These are phyloP conservation scores for Mactra quadrangularis DNA, from an alignment of 1,140 invertebrate genomes.

Conservation along the genomic window DNA sequence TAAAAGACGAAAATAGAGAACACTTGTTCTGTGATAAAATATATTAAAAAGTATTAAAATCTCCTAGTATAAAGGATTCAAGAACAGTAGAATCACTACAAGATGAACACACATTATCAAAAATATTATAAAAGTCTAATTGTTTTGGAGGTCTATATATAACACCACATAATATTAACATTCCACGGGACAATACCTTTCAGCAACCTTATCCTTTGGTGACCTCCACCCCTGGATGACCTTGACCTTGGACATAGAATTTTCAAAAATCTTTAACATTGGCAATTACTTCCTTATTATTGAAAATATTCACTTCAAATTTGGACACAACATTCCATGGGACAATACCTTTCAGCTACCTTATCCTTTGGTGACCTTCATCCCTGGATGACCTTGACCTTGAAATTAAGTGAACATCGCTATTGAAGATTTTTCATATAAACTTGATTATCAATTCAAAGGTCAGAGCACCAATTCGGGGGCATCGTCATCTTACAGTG, in stretches of 20 bases:
- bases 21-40: background rate
- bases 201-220: conserved; percentile 2
- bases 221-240: background rate
- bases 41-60: conserved; percentile 18
- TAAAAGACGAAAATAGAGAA: too few species aligned
- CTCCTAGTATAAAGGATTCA: conserved; percentile 11
- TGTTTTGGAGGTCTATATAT: conserved; percentile 23
- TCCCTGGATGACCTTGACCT: too few species aligned
- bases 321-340: too few species aligned
- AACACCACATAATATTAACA: conserved; percentile 20
- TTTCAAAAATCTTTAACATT: too few species aligned
- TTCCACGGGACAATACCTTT: conserved; percentile 3
- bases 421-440: too few species aligned
- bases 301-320: too few species aligned
- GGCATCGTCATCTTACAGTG: too few species aligned
- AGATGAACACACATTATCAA: background rate
- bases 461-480: too few species aligned
- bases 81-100: conserved; percentile 2
- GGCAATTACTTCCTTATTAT: too few species aligned
- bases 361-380: background rate
- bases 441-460: too few species aligned
- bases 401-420: too few species aligned
- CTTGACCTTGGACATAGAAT: too few species aligned
- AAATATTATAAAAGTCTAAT: conserved; percentile 12
- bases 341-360: background rate